phyloP scores from a whole-genome alignment of 1,140 invertebrate species.

The Rhagoletis pomonella region DNA sequence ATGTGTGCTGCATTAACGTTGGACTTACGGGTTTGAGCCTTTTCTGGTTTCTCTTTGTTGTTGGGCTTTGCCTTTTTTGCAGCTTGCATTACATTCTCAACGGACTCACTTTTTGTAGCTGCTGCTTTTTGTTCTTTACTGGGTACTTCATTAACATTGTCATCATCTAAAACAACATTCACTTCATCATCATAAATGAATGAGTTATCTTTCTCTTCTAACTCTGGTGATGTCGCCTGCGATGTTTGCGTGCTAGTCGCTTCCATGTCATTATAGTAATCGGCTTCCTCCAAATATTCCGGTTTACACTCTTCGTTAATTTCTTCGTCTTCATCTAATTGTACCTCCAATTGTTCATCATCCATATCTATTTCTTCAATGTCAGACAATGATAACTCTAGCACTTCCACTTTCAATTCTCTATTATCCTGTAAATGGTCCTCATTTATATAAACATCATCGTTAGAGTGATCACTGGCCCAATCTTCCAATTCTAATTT shows the following conservation, averaged over 20 bases:
- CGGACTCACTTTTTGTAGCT: not conserved
- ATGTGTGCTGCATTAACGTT: conserved; percentile 63
- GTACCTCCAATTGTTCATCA: conserved; percentile 10
- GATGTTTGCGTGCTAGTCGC: not conserved
- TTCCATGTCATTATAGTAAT: not conserved
- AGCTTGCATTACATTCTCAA: not conserved
- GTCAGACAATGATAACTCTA: conserved; percentile 33
- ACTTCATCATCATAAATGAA: not conserved
- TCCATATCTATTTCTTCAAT: not conserved
- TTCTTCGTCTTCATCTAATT: conserved; percentile 56
- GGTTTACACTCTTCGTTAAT: conserved; percentile 12
- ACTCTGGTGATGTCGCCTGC: too few relatives aligned
- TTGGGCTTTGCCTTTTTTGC: not conserved
- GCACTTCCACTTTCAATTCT: conserved; percentile 20
- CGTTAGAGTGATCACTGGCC: too few relatives aligned
- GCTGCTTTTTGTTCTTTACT: not conserved
- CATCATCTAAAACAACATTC: not conserved
- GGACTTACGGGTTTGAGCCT: not conserved
- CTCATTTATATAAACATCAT: not conserved
- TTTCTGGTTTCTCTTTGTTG: not conserved
- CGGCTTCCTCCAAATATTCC: conserved; percentile 3
- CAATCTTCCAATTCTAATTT: conserved; percentile 53
- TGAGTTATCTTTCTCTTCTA: not conserved
- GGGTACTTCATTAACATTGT: not conserved
- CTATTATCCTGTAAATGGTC: not conserved